Evolutionary conservation across 2,797 vertebrate species (phyloP), one percentile per base, ranked within the genome.

Genomic region (Hipposideros larvatus): DNA sequence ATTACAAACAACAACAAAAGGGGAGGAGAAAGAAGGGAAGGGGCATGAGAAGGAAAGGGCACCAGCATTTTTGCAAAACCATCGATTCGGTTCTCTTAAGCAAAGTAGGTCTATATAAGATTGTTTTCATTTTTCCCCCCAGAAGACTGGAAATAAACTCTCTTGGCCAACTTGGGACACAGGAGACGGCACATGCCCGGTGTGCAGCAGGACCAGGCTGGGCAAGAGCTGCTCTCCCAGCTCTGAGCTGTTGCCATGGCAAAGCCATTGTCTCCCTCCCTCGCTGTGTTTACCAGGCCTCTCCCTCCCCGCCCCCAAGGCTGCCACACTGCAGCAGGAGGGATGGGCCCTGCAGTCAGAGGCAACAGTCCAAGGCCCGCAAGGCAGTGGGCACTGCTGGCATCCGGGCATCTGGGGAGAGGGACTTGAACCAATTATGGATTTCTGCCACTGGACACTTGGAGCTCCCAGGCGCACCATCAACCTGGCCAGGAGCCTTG

Each of bases 391-490:
- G 22, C 26, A 26, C 63, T 4, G 46, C n/a, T 0, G 0, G 21
- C 41, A 8, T n/a, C 31, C 14, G 37, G 22, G n/a, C n/a, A 19
- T 53, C 53, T 65, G n/a, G 16, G 28, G 6, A 57, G 34, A 71
- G 61, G 14, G 55, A 15, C 48, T 90, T 4, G 9, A 65, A 59
- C 28, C 61, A 26, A 4, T 26, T 5, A 21, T 3, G 3, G 4
- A 11, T 61, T 37, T 90, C 66, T 74, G 51, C 51, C 66, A 11
- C 46, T 5, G n/a, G 51, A 43, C 48, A 34, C 8, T 13, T 0
- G 68, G 37, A 57, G n/a, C 24, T 21, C 31, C 55, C 2, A 0
- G 24, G 28, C 7, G 0, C 43, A 0, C 26, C 0, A 0, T 11
- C 46, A 21, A 41, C 53, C 66, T 75, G 37, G 59, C 70, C 43